phyloP scores from a whole-genome alignment of 64 coral and sea anemone species.

The Pachyseris speciosa region DNA sequence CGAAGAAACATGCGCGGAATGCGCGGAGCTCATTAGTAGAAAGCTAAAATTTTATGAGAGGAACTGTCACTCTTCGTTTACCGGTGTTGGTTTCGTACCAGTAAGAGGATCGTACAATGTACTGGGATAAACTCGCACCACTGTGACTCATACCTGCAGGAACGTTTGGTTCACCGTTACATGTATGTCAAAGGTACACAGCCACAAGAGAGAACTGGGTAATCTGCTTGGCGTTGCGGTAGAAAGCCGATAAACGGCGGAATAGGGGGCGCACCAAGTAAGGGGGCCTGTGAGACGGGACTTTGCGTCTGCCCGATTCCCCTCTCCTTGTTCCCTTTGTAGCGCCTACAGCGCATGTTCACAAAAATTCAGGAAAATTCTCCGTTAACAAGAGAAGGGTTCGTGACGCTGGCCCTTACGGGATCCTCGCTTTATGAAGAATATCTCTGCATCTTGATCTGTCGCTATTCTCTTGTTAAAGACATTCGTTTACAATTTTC shows the following conservation, averaged over 20 bases:
- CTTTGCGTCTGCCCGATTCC: neutral
- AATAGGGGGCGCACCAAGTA: neutral
- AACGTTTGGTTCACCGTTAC: neutral
- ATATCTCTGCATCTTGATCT: neutral
- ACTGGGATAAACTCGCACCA: no score
- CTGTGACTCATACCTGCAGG: no score
- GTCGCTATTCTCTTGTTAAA: neutral
- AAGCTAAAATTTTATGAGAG: neutral
- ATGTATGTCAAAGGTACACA: neutral
- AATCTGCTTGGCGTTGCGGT: neutral
- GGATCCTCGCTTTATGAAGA: neutral
- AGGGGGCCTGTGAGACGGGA: neutral
- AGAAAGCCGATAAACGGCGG: neutral
- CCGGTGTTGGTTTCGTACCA: neutral
- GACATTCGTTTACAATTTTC: neutral
- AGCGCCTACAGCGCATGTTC: neutral
- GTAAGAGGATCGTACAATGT: neutral
- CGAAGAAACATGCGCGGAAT: no score
- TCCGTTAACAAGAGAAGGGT: neutral
- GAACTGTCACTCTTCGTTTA: neutral
- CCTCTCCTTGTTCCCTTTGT: neutral
- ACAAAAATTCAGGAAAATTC: no score
- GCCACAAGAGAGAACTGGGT: neutral
- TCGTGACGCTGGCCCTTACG: neutral
- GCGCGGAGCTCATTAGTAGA: no score